Evolutionary conservation across 2,113 vertebrate genomes (phyloP).

Genomic region (Tichodroma muraria): DNA sequence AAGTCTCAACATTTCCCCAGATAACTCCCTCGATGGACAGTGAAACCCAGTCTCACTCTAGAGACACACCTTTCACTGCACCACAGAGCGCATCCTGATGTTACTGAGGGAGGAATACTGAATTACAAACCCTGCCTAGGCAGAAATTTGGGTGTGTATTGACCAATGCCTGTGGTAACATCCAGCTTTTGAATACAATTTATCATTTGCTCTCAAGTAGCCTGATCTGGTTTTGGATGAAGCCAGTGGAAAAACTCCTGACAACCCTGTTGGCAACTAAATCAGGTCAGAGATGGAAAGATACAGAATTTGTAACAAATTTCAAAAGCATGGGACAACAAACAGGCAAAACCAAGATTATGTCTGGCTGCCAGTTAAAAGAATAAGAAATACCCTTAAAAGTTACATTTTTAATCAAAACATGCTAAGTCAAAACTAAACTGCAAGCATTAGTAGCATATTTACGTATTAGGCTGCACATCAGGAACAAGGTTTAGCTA

Average conservation of each 20-base stretch:
- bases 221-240: not conserved
- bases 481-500: not conserved
- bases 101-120: not conserved
- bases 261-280: not conserved
- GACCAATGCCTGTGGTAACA: not conserved
- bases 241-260: not conserved
- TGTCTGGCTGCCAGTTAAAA: not conserved
- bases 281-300: not conserved
- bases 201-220: not conserved
- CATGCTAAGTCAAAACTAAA: not conserved
- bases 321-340: not conserved
- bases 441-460: not conserved
- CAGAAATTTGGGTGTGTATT: not conserved
- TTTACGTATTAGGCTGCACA: not conserved
- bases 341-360: not conserved
- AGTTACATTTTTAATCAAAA: not conserved
- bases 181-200: not conserved
- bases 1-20: not conserved
- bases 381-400: not conserved
- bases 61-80: not conserved
- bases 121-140: not conserved
- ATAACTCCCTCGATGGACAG: not conserved
- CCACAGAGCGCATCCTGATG: not conserved
- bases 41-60: not conserved
- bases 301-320: not conserved